Base-by-base conservation (phyloP, 2,888 invertebrate genomes). In the Tipula confusa region DNA sequence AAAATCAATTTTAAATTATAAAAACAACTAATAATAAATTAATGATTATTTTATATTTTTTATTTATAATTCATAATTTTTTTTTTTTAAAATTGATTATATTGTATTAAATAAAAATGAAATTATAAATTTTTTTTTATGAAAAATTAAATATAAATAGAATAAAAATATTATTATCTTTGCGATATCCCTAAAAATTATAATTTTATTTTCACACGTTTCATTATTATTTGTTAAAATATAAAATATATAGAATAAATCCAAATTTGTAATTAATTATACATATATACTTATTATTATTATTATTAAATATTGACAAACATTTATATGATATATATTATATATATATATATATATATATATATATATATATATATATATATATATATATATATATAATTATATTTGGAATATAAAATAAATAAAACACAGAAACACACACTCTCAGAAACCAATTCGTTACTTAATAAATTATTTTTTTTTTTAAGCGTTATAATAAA, bases 1-100 rank as follows among this genome's bases (percentile, higher is more conserved):
- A n/a, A 64, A 64, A 64, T 64, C 64, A 64, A 64, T 64, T 64
- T 64, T 64, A 64, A 64, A 64, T 64, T 64, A 64, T 64, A 48
- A 48, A 48, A 48, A 48, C 18, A 38, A 13, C n/a, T 48, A 48
- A 64, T 7, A 6, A 64, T 64, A 64, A 24, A 64, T 64, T 24
- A 24, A 64, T 64, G 7, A 48, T 64, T 64, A 18, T 24, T 64
- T 64, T 64, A 64, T 64, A 64, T 64, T 64, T 48, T 64, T 64
- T 64, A 64, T 64, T 64, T 64, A 64, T 64, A 18, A 64, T 64
- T 64, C 24, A 9, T 7, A 24, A 0, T 24, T 24, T 24, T 18
- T 64, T 64, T 24, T 18, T 64, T 64, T 64, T 15, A 43, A 43
- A 15, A 43, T 64, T 64, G 24, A 64, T 24, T 7, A 43, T 0